Base-by-base conservation (phyloP, 1,140 invertebrate species). In the Colletes gigas region DNA sequence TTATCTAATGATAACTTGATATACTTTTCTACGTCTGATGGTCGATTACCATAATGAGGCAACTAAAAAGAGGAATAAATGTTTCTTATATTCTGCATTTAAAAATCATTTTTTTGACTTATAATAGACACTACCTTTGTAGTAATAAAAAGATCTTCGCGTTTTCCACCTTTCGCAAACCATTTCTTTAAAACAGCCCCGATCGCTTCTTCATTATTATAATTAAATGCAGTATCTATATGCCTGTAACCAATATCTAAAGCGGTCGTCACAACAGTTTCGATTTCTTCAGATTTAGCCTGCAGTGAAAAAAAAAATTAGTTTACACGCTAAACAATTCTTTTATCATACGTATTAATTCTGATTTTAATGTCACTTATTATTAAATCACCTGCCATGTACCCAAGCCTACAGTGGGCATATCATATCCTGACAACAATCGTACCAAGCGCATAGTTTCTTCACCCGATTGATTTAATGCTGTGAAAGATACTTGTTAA, bases 221-320 rank as follows among this genome's bases (percentile, higher is more conserved):
- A 98, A 90, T 96, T 95, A 82, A 96, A 96, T 50, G 97, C 97
- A 17, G 96, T 97, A 89, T 98, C 97, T 74, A 98, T 97, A 83
- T 97, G 97, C 47, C 96, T 94, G 87, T 97, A 97, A 14, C 96
- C 95, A 84, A 82, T 90, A 39, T 95, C 91, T 21, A 96, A 88
- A 21, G 95, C 97, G 71, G 92, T 92, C 65, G 95, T 94, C 0
- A 98, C 93, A 44, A 95, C 96, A 19, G 88, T 88, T 91, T 97
- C 96, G 77, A 97, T 94, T 91, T 97, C 96, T 88, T 96, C 95
- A 71, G 96, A 93, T 73, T 95, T 95, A 62, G 96, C 95, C 96
- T 95, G 10, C 2, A 21, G 39, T 17, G 8, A 4, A 60, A 19
- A 0, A n/a, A 39, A 92, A 77, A 92, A 77, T 21, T 30, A 14